A percentile compares a stretch with the other conserved stretches of the same genome.
Conservation (phyloP, 2,888 invertebrate species). For the Polydrusus pterygomalis region DNA sequence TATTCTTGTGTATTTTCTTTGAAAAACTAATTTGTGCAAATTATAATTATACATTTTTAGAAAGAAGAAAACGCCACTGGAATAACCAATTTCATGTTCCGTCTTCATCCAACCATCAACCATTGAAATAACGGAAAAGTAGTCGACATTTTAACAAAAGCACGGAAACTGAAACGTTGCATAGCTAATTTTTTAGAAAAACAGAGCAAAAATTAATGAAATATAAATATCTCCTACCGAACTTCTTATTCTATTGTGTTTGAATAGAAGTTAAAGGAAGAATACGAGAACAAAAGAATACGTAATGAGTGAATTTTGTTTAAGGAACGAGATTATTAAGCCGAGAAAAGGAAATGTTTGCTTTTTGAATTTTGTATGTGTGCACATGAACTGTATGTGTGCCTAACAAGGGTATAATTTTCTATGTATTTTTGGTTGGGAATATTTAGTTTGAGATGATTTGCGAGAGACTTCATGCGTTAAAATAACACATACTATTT, state of each 20-base stretch:
- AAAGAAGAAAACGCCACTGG: not conserved
- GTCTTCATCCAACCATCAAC: conserved; percentile 27
- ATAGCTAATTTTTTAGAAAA: conserved; percentile 37
- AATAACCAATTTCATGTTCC: conserved; percentile 2
- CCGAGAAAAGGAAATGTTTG: conserved; percentile 19
- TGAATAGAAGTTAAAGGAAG: conserved; percentile 27
- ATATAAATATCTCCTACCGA: conserved; percentile 35
- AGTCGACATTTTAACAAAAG: conserved; percentile 24
- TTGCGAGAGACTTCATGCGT: not conserved
- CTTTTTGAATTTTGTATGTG: conserved; percentile 29
- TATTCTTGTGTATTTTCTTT: no score
- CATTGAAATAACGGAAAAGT: conserved; percentile 26
- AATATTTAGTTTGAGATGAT: not conserved
- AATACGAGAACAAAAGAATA: conserved; percentile 34
- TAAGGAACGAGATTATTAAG: conserved; percentile 34
- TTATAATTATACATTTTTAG: not conserved
- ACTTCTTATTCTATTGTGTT: conserved; percentile 42
- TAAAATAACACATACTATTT: not conserved
- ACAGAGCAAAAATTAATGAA: conserved; percentile 44
- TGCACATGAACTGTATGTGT: conserved; percentile 4
- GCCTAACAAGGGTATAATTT: conserved; percentile 8
- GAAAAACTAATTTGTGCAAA: not conserved
- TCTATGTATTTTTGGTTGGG: conserved; percentile 10
- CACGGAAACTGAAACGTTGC: conserved; percentile 33
- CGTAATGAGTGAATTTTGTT: conserved; percentile 35